A percentile compares a stretch with the other conserved stretches of the same genome.
Conservation (phyloP, 2,113 vertebrate species). For the Leucosticte australis region DNA sequence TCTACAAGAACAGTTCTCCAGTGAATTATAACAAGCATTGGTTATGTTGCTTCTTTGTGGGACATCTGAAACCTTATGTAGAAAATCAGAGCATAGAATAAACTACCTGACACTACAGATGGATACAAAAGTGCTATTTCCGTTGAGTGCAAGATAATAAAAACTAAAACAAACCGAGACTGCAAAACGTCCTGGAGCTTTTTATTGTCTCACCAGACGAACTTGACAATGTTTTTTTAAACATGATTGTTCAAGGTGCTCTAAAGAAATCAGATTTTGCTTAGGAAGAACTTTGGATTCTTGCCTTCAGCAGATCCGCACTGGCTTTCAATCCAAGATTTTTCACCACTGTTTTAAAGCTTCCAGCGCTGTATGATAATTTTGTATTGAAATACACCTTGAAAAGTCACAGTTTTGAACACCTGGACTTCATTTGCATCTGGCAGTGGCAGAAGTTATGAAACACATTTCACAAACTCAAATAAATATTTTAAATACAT, state of each 20-base stretch:
- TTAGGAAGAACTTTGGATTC: neutral
- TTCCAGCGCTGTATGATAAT: neutral
- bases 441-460: neutral
- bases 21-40: neutral
- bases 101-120: neutral
- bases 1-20: neutral
- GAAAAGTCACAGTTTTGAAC: neutral
- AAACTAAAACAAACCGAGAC: neutral
- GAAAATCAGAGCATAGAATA: neutral
- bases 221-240: neutral
- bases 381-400: neutral
- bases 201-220: neutral
- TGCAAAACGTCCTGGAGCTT: neutral
- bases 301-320: neutral
- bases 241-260: neutral
- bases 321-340: neutral
- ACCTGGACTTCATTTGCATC: neutral
- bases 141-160: neutral
- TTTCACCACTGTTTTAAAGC: neutral
- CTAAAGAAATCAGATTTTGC: neutral
- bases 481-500: neutral
- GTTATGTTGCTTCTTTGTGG: neutral
- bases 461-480: neutral
- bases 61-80: neutral
- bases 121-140: neutral